A percentile compares a stretch with the other conserved stretches of the same genome.
Evolutionary conservation across 2,888 invertebrate genomes (phyloP).

Genomic region (Stenodera caucasica): DNA sequence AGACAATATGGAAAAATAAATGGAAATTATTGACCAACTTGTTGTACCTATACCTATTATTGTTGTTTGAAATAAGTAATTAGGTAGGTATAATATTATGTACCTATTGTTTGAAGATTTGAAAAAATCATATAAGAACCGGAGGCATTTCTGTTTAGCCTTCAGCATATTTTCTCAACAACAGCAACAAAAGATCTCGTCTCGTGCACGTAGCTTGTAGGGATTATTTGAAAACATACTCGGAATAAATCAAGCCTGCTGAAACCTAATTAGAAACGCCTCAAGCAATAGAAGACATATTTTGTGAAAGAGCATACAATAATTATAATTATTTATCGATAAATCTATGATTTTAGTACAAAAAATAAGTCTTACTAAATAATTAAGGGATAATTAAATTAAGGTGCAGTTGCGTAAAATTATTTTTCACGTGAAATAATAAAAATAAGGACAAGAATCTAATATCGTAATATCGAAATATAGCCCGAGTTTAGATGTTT

Average conservation of each 20-base stretch:
- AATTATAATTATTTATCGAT: too few species aligned
- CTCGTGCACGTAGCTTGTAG: conserved; percentile 21
- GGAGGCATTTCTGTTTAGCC: conserved; percentile 16
- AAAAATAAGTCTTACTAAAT: background rate
- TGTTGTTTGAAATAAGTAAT: too few species aligned
- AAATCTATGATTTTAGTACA: too few species aligned
- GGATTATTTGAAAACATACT: conserved; percentile 32
- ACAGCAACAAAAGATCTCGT: conserved; percentile 25
- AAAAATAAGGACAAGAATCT: background rate
- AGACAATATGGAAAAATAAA: conserved; percentile 27
- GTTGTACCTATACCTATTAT: too few species aligned
- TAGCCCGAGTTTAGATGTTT: background rate
- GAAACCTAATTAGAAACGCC: conserved; percentile 30
- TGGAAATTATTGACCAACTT: too few species aligned
- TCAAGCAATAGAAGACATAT: background rate
- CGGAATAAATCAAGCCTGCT: conserved; percentile 30
- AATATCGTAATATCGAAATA: too few species aligned
- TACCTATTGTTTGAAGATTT: too few species aligned
- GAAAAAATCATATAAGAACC: background rate
- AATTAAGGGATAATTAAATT: background rate
- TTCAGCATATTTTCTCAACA: conserved; percentile 24
- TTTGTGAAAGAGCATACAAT: too few species aligned
- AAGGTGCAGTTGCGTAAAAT: background rate
- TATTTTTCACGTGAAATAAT: background rate
- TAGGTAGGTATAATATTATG: too few species aligned